Base-by-base conservation (phyloP, 2,797 vertebrate genomes). In the Paratrypauchen microcephalus region DNA sequence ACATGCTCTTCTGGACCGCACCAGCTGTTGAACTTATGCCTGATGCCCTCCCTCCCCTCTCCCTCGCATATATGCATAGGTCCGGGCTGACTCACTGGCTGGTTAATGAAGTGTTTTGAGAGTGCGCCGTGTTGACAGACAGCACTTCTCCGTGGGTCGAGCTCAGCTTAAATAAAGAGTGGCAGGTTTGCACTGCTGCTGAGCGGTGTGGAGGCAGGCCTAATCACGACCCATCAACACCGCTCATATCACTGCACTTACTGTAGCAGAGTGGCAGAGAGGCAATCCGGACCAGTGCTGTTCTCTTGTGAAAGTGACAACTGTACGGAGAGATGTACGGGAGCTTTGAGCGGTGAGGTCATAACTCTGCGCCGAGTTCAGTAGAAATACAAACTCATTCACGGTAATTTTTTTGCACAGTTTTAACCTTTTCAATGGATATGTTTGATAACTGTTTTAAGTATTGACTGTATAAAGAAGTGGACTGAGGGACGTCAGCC, bases 171-270 rank as follows among this genome's bases (percentile, higher is more conserved):
- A 77, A 82, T 56, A 57, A 54, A 73, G 69, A 82, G 48, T 67
- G 73, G 60, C 72, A 67, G 64, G 62, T 72, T 77, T 72, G 69
- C 68, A 21, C 54, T 48, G 55, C 62, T 32, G 24, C 60, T 12
- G 48, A 39, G 28, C 45, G 2, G 28, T 59, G 54, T 65, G 21
- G 8, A 24, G 61, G 24, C 11, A 16, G 47, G 58, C 83, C 79
- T 81, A 68, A 79, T 87, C 77, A 78, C 71, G 65, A 74, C 86
- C 70, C 64, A 66, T 85, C 81, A 80, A 36, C 32, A 36, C 26
- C 73, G 30, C 36, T 62, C 68, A 71, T 50, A 76, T 76, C 50
- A 65, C 59, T n/a, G n/a, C n/a, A 12, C 32, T 60, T 36, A 39
- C 30, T 12, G 28, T n/a, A 28, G 55, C 55, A 66, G 58, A 75